Evolutionary conservation across 1,140 invertebrate species (phyloP), one percentile per base, ranked within the genome.

Genomic region (Elymnias hypermnestra): DNA sequence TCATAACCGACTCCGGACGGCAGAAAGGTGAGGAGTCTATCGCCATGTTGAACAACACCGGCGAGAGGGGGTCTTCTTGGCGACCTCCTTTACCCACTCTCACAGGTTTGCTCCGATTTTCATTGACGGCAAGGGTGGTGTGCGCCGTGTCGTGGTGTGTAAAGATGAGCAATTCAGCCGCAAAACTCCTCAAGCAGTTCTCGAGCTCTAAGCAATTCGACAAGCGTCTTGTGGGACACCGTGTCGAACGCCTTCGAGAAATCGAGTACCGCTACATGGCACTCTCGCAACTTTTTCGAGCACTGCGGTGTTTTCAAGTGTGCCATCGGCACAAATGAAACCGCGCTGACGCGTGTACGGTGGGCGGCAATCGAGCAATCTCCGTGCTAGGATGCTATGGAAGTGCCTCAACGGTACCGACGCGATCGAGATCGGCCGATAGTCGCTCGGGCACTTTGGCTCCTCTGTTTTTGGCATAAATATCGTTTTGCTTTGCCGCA

Each of bases 51-150:
- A 89, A 89, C 2, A 89, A 54, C 2, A 87, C 10, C 0, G 87
- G 83, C 0, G 70, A 78, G 1, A 89, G 59, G 0, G 87, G 83
- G 39, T 89, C 87, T 0, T 88, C 88, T 45, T 89, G 88, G 26
- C 85, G 76, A 1, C 88, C 87, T 0, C 87, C 88, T 13, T 65
- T 53, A 0, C 57, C 53, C 4, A 77, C 54, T 6, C 21, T 33
- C 4, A 72, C 57, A 52, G 41, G 51, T 2, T 25, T 18, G 26
- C 60, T 62, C 5, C 13, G 14, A 3, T 41, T 25, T 0, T 41
- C 31, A n/a, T 40, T 41, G 0, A 65, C 47, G 22, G 53, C 39
- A 14, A 70, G 21, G 37, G 29, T 33, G 0, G 75, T 76, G 1
- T 31, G 28, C 5, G 53, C 45, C 36, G 53, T 43, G 0, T 23